Evolutionary conservation across 1,140 invertebrate genomes (phyloP).

Genomic region (Melipona quadrifasciata): DNA sequence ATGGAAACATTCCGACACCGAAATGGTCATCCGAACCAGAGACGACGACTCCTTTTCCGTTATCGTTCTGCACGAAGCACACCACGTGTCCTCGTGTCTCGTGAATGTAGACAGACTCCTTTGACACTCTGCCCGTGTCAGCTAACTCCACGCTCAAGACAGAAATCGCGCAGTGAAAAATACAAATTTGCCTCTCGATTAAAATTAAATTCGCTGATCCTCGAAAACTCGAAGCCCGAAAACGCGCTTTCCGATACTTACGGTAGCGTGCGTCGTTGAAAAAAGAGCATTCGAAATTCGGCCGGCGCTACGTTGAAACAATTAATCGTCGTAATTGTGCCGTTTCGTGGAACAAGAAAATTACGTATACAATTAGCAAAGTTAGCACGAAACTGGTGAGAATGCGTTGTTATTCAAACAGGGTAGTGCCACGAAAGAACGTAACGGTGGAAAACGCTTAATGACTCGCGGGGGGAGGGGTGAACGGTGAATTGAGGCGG

Average conservation of each 20-base stretch:
- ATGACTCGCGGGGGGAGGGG: neutral
- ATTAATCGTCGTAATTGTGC: slow-evolving; percentile 28
- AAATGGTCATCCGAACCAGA: slow-evolving; percentile 24
- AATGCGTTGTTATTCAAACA: slow-evolving; percentile 29
- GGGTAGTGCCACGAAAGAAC: slow-evolving; percentile 2
- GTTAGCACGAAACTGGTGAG: slow-evolving; percentile 8
- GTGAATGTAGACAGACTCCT: neutral
- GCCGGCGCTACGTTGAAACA: slow-evolving; percentile 4
- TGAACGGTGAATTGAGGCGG: neutral
- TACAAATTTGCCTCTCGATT: neutral
- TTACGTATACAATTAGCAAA: slow-evolving; percentile 36
- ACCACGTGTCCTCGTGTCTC: neutral
- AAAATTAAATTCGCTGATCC: neutral
- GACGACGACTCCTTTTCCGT: slow-evolving; percentile 51
- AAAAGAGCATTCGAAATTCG: neutral
- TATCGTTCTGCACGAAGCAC: slow-evolving; percentile 29
- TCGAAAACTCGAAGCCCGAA: too few relatives aligned
- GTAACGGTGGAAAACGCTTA: neutral
- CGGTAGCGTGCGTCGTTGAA: neutral
- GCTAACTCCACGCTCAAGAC: neutral
- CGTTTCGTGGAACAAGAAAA: slow-evolving; percentile 31
- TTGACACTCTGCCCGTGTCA: neutral
- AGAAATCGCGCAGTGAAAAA: neutral
- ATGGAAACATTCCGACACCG: slow-evolving; percentile 69
- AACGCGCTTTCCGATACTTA: neutral